Percentiles rank a stretch among this genome's conserved stretches.
Conservation (phyloP, 64 coral and sea anemone species). For the Pocillopora damicornis region DNA sequence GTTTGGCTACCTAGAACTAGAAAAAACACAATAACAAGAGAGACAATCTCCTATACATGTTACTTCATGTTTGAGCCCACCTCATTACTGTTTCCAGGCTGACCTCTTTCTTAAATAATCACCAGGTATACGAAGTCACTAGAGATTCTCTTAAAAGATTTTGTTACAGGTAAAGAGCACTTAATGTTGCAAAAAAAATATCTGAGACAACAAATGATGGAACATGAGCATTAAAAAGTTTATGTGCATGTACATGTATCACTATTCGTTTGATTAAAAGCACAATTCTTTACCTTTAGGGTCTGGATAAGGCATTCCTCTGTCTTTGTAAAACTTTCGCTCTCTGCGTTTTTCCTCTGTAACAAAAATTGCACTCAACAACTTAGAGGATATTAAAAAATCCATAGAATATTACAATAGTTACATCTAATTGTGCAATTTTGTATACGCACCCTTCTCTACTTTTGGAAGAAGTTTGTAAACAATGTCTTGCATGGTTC, state of each 20-base stretch:
- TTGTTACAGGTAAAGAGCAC: too few relatives aligned
- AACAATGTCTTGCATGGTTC: slow-evolving; percentile 93
- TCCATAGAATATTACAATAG: too few relatives aligned
- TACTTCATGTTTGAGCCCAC: too few relatives aligned
- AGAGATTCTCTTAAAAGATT: too few relatives aligned
- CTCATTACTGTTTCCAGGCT: too few relatives aligned
- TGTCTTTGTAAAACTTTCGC: slow-evolving; percentile 71
- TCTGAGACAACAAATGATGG: background rate
- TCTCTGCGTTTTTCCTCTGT: slow-evolving; percentile 79
- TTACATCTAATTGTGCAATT: background rate
- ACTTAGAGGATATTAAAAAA: too few relatives aligned
- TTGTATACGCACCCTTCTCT: slow-evolving; percentile 55
- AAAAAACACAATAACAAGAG: background rate
- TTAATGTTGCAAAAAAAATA: too few relatives aligned
- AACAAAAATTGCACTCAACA: background rate
- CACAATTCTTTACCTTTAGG: slow-evolving; percentile 51
- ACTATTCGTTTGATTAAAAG: too few relatives aligned
- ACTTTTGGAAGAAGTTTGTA: slow-evolving; percentile 83
- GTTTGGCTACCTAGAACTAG: background rate
- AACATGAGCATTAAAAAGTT: background rate
- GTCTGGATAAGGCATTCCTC: slow-evolving; percentile 58
- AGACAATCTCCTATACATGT: too few relatives aligned
- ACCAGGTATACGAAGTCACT: too few relatives aligned
- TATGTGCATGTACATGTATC: background rate
- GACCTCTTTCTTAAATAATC: too few relatives aligned